Evolutionary conservation across 2,113 vertebrate species (phyloP), one percentile per base, ranked within the genome.

Genomic region (Mastomys natalensis): DNA sequence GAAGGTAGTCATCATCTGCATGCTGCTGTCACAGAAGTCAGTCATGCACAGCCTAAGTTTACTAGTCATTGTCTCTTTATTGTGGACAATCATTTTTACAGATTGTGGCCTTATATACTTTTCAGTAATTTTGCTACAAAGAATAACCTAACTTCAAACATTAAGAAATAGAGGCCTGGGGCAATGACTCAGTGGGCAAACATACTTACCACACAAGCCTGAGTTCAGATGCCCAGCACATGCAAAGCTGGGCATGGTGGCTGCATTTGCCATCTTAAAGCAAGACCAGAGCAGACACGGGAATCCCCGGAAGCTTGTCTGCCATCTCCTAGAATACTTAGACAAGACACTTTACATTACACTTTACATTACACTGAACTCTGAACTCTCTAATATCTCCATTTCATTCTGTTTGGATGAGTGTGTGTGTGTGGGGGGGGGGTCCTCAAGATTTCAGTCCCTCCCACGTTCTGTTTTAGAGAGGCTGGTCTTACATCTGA

Each of bases 401-500:
- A 76, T 72, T 62, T 77, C 21, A 58, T 73, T 40, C n/a, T 16
- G 70, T 82, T 48, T 74, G 1, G 77, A 64, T 93, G 80, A n/a
- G n/a, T n/a, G n/a, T n/a, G n/a, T n/a, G n/a, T n/a, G n/a, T n/a
- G n/a, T n/a, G n/a, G n/a, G 95, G 60, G 37, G 53, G 85, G 66
- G 51, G 21, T 55, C 90, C 40, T 58, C 29, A 92, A 2, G 11
- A 72, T 68, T 85, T 92, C 16, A 94, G 8, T 26, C 53, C 17
- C 77, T 78, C 37, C 48, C 9, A 81, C 40, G 70, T 93, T 89
- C 68, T 89, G 8, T 51, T 87, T 94, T 91, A 87, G 92, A 70
- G 92, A 95, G 86, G 0, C 60, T 94, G n/a, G 12, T 90, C 62
- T 91, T 91, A 87, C 66, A 93, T 90, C 16, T 78, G 45, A 94